These are phyloP conservation scores for Drosophila formosana DNA, from an alignment of 2,888 invertebrate species.

Conservation along the genomic window DNA sequence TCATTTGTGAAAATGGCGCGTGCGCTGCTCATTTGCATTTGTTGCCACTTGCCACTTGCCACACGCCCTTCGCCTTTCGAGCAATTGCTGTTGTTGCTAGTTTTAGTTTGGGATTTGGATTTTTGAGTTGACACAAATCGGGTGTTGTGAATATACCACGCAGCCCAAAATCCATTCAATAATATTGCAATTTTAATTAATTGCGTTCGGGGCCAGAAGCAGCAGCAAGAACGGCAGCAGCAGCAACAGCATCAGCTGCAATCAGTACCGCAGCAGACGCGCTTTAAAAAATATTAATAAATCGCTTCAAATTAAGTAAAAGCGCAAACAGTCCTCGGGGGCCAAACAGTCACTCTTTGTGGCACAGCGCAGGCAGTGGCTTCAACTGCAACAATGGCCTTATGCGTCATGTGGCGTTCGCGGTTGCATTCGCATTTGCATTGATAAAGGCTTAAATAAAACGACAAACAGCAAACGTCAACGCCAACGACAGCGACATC, in stretches of 20 bases:
- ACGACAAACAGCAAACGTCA: conserved; percentile 55
- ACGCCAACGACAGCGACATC: conserved; percentile 33
- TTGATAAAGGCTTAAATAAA: conserved; percentile 74
- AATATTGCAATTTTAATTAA: conserved; percentile 58
- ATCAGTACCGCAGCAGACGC: conserved; percentile 18
- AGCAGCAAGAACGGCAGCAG: background rate
- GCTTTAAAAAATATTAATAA: conserved; percentile 65
- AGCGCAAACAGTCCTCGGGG: conserved; percentile 56
- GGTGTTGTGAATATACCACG: conserved; percentile 1
- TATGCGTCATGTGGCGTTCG: conserved; percentile 41
- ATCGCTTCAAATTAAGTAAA: conserved; percentile 72
- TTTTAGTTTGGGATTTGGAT: conserved; percentile 18
- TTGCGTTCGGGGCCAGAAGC: conserved; percentile 15
- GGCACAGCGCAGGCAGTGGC: background rate
- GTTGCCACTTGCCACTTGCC: conserved; percentile 19
- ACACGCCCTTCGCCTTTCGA: background rate
- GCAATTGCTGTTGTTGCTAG: background rate
- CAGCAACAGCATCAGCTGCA: conserved; percentile 38
- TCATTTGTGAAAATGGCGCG: conserved; percentile 70
- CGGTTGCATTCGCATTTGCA: conserved; percentile 51
- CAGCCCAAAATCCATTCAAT: conserved; percentile 21
- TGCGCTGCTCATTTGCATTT: conserved; percentile 55
- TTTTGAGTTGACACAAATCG: conserved; percentile 39
- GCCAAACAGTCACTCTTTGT: background rate
- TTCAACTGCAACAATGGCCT: conserved; percentile 19